Conservation (phyloP, 2,888 invertebrate species). For the Chironomus riparius region DNA sequence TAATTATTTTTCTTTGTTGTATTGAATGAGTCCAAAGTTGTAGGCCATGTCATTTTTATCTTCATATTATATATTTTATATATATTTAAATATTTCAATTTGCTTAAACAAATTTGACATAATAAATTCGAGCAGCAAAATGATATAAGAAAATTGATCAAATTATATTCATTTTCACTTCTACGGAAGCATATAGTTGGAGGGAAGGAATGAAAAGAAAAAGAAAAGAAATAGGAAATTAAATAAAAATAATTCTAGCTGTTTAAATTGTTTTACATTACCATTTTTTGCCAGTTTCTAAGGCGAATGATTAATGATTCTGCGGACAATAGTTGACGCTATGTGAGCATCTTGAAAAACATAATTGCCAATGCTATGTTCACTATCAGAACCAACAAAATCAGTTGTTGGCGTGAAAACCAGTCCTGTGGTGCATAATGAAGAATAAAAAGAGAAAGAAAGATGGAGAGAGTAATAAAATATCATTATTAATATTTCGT, state of each 20-base stretch:
- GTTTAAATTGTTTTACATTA: background rate
- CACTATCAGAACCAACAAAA: slow-evolving; percentile 86
- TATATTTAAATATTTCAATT: background rate
- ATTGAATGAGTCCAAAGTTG: slow-evolving; percentile 1
- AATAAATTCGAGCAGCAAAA: background rate
- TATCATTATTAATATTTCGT: background rate
- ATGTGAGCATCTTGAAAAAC: slow-evolving; percentile 93
- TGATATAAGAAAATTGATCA: background rate
- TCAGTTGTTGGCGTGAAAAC: slow-evolving; percentile 91
- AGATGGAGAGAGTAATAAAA: background rate
- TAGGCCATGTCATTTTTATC: background rate
- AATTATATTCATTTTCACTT: background rate
- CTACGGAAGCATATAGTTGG: background rate
- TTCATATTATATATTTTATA: background rate
- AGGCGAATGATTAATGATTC: slow-evolving; percentile 1
- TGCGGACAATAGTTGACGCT: slow-evolving; percentile 48
- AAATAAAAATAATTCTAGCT: background rate
- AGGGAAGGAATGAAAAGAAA: background rate
- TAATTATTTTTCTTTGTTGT: background rate
- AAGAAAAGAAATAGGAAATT: background rate
- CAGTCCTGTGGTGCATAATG: slow-evolving; percentile 66
- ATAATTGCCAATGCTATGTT: slow-evolving; percentile 90
- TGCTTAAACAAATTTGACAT: background rate
- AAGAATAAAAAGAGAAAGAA: background rate
- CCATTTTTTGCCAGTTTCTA: slow-evolving; percentile 8